Conservation (phyloP, 1,140 invertebrate genomes). For the Apocrypta bakeri region DNA sequence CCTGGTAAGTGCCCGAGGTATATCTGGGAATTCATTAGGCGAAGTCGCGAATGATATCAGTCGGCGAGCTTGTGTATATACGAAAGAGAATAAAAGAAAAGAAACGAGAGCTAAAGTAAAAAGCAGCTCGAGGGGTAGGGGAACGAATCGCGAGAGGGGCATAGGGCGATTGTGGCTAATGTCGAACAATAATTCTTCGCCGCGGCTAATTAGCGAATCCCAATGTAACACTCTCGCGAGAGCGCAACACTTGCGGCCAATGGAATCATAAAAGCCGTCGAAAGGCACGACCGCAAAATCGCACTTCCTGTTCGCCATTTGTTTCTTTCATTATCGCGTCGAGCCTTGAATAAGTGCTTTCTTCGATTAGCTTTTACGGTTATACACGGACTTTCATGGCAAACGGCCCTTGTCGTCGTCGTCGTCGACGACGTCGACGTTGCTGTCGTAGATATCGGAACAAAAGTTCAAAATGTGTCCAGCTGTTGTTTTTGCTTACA, state of each 20-base stretch:
- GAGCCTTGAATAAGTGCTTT: constrained; percentile 50
- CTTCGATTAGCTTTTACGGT: constrained; percentile 47
- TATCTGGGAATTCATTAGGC: constrained; percentile 43
- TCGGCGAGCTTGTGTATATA: background rate
- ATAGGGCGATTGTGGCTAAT: constrained; percentile 49
- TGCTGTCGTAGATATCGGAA: background rate
- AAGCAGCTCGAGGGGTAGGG: background rate
- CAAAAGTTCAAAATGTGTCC: constrained; percentile 16
- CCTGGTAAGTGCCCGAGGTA: constrained; percentile 36
- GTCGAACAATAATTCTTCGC: constrained; percentile 56
- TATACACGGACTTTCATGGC: constrained; percentile 14
- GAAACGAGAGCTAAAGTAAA: background rate
- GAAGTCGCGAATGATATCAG: constrained; percentile 44
- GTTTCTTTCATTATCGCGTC: constrained; percentile 51
- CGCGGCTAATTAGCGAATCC: constrained; percentile 55
- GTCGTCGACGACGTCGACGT: background rate
- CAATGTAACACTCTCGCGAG: constrained; percentile 39
- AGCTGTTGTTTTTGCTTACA: constrained; percentile 6
- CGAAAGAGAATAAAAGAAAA: background rate
- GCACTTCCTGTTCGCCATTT: constrained; percentile 51
- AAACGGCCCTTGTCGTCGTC: background rate
- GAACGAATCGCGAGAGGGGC: constrained; percentile 15
- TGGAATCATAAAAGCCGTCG: constrained; percentile 49
- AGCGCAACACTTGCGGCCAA: constrained; percentile 25
- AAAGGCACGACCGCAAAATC: constrained; percentile 49